These are phyloP conservation scores for Elephas maximus DNA, from an alignment of 2,113 vertebrate species.

Conservation along the genomic window DNA sequence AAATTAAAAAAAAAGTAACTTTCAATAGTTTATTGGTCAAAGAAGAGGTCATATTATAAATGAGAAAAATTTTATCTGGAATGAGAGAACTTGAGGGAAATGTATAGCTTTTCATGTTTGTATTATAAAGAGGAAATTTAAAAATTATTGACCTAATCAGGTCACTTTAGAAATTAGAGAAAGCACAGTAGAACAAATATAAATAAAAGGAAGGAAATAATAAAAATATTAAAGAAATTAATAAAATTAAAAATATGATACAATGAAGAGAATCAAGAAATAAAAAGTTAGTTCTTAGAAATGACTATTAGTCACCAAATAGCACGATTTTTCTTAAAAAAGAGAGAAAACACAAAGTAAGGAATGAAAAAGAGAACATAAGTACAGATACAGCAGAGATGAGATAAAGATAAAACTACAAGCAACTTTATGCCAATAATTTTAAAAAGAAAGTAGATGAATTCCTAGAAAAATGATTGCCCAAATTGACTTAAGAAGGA, in stretches of 20 bases:
- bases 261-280: constrained; percentile 4
- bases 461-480: constrained; percentile 36
- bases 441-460: not conserved
- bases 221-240: not conserved
- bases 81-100: not conserved
- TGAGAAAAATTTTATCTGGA: not conserved
- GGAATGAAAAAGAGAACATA: not conserved
- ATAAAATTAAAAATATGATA: constrained; percentile 4
- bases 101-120: not conserved
- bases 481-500: not conserved
- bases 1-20: not conserved
- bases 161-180: constrained; percentile 37
- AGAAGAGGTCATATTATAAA: constrained; percentile 15
- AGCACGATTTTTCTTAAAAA: not conserved
- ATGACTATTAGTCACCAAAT: constrained; percentile 26
- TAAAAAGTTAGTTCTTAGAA: constrained; percentile 33
- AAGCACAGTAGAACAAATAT: not conserved
- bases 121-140: not conserved
- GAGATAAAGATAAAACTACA: constrained; percentile 16
- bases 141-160: not conserved
- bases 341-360: not conserved
- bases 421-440: not conserved
- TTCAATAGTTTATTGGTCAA: not conserved
- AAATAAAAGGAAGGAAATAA: constrained; percentile 13
- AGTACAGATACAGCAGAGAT: not conserved